A percentile compares a stretch with the other conserved stretches of the same genome.
These are phyloP conservation scores for Vireo altiloquus DNA, from an alignment of 2,113 vertebrate genomes.

Conservation along the genomic window DNA sequence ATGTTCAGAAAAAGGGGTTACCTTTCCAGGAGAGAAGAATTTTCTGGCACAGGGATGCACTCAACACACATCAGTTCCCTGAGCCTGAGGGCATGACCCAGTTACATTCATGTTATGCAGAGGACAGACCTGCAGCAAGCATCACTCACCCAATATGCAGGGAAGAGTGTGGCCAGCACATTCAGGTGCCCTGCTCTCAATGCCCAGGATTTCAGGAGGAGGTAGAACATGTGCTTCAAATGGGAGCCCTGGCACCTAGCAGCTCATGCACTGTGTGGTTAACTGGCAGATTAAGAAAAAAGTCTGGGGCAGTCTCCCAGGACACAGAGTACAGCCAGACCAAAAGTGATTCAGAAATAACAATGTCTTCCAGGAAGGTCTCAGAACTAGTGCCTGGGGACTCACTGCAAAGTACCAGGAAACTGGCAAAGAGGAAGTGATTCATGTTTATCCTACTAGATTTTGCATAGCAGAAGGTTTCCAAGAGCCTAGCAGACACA, in stretches of 20 bases:
- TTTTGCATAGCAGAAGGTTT: not conserved
- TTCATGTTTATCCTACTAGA: not conserved
- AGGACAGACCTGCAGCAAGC: not conserved
- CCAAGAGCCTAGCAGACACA: not conserved
- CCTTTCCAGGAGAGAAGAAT: not conserved
- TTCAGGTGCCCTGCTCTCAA: not conserved
- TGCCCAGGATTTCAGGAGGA: not conserved
- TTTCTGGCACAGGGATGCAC: not conserved
- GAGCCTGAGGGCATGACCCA: not conserved
- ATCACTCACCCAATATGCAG: not conserved
- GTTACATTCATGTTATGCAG: not conserved
- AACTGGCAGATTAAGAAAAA: not conserved
- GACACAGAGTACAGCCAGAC: not conserved
- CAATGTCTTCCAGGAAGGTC: not conserved
- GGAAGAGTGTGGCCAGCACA: rapidly evolving
- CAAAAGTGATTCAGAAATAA: not conserved
- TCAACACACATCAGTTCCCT: not conserved
- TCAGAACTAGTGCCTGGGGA: not conserved
- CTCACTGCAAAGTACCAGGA: not conserved
- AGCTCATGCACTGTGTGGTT: not conserved
- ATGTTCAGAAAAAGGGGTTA: not conserved
- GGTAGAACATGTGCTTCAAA: not conserved
- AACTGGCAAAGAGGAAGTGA: not conserved
- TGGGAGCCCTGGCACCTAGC: not conserved
- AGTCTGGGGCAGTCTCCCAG: not conserved